Conservation (phyloP, 1,140 invertebrate species). For the Magallana gigas region DNA sequence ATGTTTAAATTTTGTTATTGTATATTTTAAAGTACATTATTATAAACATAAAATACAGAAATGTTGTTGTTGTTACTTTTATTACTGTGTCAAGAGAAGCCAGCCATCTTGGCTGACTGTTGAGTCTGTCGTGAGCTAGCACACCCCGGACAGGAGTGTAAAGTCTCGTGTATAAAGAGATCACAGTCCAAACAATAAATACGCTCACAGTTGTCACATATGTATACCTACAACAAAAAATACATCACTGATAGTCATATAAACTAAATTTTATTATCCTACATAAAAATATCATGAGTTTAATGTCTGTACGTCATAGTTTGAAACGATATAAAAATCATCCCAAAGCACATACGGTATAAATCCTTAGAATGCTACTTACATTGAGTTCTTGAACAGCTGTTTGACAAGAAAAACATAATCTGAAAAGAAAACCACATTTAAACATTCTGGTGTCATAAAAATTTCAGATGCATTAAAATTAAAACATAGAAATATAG, state of each 20-base stretch:
- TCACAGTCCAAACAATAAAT: slow-evolving; percentile 97
- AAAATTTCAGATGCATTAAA: background rate
- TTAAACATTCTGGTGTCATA: background rate
- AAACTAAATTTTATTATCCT: too few relatives aligned
- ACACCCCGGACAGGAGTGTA: slow-evolving; percentile 97
- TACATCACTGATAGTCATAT: background rate
- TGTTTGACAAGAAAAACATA: slow-evolving; percentile 70
- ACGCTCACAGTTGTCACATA: slow-evolving; percentile 89
- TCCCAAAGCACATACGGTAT: background rate
- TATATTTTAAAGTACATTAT: background rate
- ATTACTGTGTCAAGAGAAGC: slow-evolving; percentile 27
- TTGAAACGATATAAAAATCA: background rate
- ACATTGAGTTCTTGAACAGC: slow-evolving; percentile 70
- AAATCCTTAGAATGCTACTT: slow-evolving; percentile 54
- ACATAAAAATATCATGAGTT: too few relatives aligned
- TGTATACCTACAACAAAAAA: slow-evolving; percentile 71
- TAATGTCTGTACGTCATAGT: too few relatives aligned
- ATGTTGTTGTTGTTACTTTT: background rate
- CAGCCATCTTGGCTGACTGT: slow-evolving; percentile 43
- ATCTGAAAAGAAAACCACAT: slow-evolving; percentile 60
- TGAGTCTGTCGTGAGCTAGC: slow-evolving; percentile 79
- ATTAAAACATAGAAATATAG: background rate
- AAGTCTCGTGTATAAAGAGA: slow-evolving; percentile 93
- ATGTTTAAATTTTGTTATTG: background rate
- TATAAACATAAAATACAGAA: too few relatives aligned